These are phyloP conservation scores for Corticium candelabrum DNA, from an alignment of 37 sponge, comb jelly and placozoan species.

Conservation along the genomic window DNA sequence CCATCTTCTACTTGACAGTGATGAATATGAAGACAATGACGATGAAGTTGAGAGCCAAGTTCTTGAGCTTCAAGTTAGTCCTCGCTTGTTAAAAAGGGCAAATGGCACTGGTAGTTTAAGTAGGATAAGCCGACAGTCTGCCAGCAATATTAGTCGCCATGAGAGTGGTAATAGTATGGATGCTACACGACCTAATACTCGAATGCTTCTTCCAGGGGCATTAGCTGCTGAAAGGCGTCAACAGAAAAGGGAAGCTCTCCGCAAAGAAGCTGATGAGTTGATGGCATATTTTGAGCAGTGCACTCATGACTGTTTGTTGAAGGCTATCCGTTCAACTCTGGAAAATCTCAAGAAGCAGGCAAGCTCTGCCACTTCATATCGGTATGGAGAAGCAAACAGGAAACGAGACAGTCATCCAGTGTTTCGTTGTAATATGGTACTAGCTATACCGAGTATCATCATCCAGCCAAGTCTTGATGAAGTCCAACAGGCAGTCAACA, in stretches of 20 bases:
- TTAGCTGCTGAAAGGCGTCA: background rate
- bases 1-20: conserved; percentile 21
- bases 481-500: conserved; percentile 78
- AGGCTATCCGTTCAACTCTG: background rate
- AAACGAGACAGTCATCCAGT: conserved; percentile 10
- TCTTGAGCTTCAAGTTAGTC: background rate
- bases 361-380: background rate
- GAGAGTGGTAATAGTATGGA: background rate
- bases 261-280: background rate
- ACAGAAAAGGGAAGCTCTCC: background rate
- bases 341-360: background rate
- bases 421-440: conserved; percentile 65
- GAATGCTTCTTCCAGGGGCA: background rate
- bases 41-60: background rate
- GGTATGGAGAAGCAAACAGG: background rate
- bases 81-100: no score
- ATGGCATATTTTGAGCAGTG: background rate
- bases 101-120: background rate
- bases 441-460: conserved; percentile 73
- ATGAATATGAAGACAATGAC: conserved; percentile 17
- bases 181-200: background rate
- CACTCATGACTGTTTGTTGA: background rate
- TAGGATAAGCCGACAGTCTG: background rate
- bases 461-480: conserved; percentile 86
- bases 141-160: background rate